These are phyloP conservation scores for Odontophorus gujanensis DNA, from an alignment of 2,113 vertebrate genomes.

Conservation along the genomic window DNA sequence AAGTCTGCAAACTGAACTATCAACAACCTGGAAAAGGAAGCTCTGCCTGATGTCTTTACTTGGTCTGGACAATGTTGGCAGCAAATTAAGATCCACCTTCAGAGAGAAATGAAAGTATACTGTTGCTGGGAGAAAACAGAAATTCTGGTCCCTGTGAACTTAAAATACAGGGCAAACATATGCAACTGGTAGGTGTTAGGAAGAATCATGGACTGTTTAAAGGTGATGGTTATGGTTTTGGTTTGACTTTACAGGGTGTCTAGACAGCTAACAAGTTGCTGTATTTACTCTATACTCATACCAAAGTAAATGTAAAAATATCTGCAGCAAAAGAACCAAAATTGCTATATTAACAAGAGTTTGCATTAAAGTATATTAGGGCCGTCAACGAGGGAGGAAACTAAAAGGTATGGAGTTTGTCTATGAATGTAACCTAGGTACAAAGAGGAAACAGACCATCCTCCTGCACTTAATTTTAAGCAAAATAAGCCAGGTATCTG, in stretches of 20 bases:
- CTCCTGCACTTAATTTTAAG: not conserved
- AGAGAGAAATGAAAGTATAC: not conserved
- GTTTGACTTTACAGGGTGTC: not conserved
- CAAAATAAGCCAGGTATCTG: not conserved
- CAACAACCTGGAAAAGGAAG: not conserved
- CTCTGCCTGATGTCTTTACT: not conserved
- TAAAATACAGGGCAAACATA: not conserved
- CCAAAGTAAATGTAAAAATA: not conserved
- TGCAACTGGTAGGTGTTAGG: not conserved
- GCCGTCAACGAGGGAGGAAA: not conserved
- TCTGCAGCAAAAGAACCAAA: not conserved
- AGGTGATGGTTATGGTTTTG: not conserved
- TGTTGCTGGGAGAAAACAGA: not conserved
- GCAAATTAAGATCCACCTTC: not conserved
- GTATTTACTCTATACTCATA: not conserved
- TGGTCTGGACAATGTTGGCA: not conserved
- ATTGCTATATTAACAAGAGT: not conserved
- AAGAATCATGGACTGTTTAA: not conserved
- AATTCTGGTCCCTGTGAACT: accelerated
- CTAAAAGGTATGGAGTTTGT: not conserved
- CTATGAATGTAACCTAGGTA: not conserved
- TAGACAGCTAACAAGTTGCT: not conserved
- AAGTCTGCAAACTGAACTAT: not conserved
- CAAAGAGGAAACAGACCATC: not conserved
- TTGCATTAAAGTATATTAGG: not conserved